Evolutionary conservation across 2,113 vertebrate species (phyloP).

Genomic region (Lampris megalopsis): DNA sequence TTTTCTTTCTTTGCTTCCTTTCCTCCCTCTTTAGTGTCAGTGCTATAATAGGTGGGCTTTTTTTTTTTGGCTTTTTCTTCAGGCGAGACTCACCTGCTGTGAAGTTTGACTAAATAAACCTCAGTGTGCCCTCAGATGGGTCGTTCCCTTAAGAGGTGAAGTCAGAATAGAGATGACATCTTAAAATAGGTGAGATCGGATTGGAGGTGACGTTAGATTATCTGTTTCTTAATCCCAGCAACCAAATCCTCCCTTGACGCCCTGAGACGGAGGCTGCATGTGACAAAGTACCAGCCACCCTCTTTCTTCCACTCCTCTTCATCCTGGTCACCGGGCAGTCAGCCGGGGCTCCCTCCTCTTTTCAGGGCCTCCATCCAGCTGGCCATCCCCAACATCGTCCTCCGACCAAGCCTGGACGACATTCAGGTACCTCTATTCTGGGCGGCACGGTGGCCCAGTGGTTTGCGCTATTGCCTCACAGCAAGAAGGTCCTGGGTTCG

Average conservation of each 20-base stretch:
- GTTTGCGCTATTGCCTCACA: too few species aligned
- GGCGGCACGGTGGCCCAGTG: too few species aligned
- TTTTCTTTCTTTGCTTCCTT: not conserved
- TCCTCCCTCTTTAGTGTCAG: not conserved
- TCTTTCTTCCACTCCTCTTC: slow-evolving; percentile 32
- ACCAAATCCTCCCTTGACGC: slow-evolving; percentile 81
- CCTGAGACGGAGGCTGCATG: slow-evolving; percentile 77
- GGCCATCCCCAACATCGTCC: slow-evolving; percentile 84
- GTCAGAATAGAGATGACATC: too few species aligned
- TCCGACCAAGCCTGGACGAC: slow-evolving; percentile 85
- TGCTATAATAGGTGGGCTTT: not conserved
- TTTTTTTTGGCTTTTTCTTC: not conserved
- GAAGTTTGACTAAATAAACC: too few species aligned
- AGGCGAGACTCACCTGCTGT: too few species aligned
- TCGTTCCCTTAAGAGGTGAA: too few species aligned
- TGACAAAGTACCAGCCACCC: slow-evolving; percentile 61
- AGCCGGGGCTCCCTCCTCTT: slow-evolving; percentile 72
- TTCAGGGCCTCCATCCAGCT: slow-evolving; percentile 83
- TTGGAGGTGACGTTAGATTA: not conserved
- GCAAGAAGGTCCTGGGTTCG: too few species aligned
- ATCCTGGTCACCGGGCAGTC: slow-evolving; percentile 36
- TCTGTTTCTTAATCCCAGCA: slow-evolving; percentile 66
- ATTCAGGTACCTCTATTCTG: slow-evolving; percentile 80
- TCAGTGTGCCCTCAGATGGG: too few species aligned
- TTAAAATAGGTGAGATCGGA: too few species aligned